Conservation (phyloP, 2,113 vertebrate genomes). For the Festucalex cinctus region DNA sequence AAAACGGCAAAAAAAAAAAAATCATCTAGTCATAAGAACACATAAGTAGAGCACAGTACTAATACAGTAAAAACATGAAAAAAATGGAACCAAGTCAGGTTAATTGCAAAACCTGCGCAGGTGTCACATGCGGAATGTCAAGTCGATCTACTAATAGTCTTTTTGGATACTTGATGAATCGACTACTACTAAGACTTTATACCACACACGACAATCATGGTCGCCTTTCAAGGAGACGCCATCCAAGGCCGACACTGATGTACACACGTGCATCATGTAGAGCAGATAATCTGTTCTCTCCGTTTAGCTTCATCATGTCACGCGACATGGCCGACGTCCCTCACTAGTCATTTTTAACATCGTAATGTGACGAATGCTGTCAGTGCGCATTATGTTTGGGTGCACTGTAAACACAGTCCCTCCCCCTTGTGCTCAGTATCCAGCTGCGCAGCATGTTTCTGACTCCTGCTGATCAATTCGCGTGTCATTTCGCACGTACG, state of each 20-base stretch:
- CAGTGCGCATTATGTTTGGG: background rate
- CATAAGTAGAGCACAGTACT: background rate
- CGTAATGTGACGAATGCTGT: constrained; percentile 2
- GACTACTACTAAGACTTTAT: background rate
- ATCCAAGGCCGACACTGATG: background rate
- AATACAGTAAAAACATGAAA: background rate
- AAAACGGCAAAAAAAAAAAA: background rate
- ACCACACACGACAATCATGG: background rate
- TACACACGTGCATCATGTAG: background rate
- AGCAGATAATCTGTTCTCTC: background rate
- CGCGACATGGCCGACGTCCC: background rate
- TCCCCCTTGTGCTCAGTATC: constrained; percentile 16
- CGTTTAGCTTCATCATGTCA: background rate
- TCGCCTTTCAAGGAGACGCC: background rate
- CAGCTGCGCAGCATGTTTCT: constrained; percentile 22
- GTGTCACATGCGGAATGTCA: too few species aligned
- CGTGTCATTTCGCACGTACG: constrained; percentile 14
- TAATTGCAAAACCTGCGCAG: background rate
- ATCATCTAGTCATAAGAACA: background rate
- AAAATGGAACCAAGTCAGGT: background rate
- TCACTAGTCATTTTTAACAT: constrained; percentile 11
- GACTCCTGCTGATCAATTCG: constrained; percentile 19
- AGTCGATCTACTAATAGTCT: background rate
- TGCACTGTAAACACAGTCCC: constrained; percentile 15
- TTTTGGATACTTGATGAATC: background rate